A percentile compares a stretch with the other conserved stretches of the same genome.
These are phyloP conservation scores for Fundulus diaphanus DNA, from an alignment of 2,797 vertebrate genomes.

Conservation along the genomic window DNA sequence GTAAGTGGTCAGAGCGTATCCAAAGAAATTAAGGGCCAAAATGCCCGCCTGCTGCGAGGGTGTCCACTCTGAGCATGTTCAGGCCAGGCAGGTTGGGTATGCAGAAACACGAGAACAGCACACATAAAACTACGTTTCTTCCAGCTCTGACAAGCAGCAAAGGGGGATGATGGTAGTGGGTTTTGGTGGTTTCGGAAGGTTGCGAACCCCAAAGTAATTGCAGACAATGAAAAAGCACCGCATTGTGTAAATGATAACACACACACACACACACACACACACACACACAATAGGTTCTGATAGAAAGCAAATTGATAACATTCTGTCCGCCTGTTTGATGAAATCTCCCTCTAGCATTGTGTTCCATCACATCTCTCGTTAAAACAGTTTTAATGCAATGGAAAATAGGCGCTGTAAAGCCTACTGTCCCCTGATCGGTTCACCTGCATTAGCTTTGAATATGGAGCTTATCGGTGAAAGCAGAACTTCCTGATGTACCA, in stretches of 20 bases:
- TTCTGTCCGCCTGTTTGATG: conserved; percentile 48
- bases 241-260: not conserved
- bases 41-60: conserved; percentile 40
- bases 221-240: conserved; percentile 2
- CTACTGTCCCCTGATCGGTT: conserved; percentile 66
- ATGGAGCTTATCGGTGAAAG: conserved; percentile 63
- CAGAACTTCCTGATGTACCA: conserved; percentile 28
- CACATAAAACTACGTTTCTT: not conserved
- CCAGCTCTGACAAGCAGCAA: not conserved
- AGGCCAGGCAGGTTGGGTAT: conserved; percentile 16
- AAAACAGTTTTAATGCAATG: conserved; percentile 65
- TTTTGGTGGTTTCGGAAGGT: not conserved
- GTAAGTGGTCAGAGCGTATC: conserved; percentile 19
- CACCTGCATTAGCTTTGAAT: conserved; percentile 68
- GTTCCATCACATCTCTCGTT: conserved; percentile 31
- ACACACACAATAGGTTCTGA: not conserved
- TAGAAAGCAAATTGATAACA: conserved; percentile 39
- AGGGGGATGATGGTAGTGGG: not conserved
- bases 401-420: conserved; percentile 63
- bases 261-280: not conserved
- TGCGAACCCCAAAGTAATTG: conserved; percentile 12
- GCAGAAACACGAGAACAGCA: not conserved
- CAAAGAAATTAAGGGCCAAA: conserved; percentile 40
- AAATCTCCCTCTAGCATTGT: conserved; percentile 47
- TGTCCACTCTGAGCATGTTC: conserved; percentile 30